Percentiles rank a stretch among this genome's conserved stretches.
Conservation (phyloP, 2,113 vertebrate genomes). For the Mastomys natalensis region DNA sequence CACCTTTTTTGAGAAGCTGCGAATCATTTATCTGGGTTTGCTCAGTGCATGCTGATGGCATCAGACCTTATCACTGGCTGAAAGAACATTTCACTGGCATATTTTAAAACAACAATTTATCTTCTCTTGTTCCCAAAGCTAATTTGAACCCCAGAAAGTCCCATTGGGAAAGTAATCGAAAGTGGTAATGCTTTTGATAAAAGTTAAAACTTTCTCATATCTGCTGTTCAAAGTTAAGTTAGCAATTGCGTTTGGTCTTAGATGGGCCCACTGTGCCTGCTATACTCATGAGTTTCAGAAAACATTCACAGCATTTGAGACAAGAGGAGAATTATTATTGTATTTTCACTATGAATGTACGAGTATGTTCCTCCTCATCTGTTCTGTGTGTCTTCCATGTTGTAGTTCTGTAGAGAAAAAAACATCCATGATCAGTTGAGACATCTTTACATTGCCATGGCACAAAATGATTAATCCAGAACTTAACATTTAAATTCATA, state of each 20-base stretch:
- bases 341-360: not conserved
- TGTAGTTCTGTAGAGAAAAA: not conserved
- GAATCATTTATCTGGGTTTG: slow-evolving; percentile 86
- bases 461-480: not conserved
- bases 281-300: slow-evolving; percentile 34
- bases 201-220: slow-evolving; percentile 71
- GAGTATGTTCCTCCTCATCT: not conserved
- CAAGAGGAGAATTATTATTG: not conserved
- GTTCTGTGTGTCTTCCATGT: not conserved
- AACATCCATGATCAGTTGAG: not conserved
- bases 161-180: slow-evolving; percentile 76
- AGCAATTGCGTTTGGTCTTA: slow-evolving; percentile 32
- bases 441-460: not conserved
- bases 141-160: slow-evolving; percentile 71
- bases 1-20: slow-evolving; percentile 83
- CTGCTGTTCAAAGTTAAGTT: slow-evolving; percentile 68
- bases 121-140: slow-evolving; percentile 81
- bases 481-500: not conserved
- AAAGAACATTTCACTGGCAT: slow-evolving; percentile 78
- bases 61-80: slow-evolving; percentile 77
- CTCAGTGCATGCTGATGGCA: slow-evolving; percentile 76
- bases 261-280: not conserved
- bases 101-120: slow-evolving; percentile 81
- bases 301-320: not conserved
- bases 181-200: slow-evolving; percentile 74